These are phyloP conservation scores for Clytia hemisphaerica DNA, from an alignment of 30 jellyfish, hydroid and myxozoan genomes.

Conservation along the genomic window DNA sequence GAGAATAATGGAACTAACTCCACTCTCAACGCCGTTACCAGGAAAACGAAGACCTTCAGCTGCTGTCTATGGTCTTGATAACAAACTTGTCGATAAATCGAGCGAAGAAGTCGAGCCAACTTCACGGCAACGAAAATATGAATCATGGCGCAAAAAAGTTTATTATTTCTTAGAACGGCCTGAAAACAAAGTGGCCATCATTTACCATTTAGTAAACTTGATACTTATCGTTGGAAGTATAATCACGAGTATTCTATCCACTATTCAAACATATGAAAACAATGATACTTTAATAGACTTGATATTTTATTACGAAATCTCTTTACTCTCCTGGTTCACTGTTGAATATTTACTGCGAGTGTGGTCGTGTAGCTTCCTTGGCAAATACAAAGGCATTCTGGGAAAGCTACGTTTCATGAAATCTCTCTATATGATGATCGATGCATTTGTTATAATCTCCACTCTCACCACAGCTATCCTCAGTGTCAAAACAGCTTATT, in stretches of 20 bases:
- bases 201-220: background rate
- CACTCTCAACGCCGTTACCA: no score
- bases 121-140: no score
- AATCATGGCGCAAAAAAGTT: background rate
- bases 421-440: constrained; percentile 9
- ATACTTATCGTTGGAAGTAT: background rate
- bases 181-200: background rate
- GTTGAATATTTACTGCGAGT: constrained; percentile 15
- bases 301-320: background rate
- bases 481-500: background rate
- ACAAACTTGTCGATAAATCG: no score
- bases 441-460: constrained; percentile 11
- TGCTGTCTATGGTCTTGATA: no score
- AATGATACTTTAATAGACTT: background rate
- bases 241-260: constrained; percentile 1
- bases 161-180: constrained; percentile 23
- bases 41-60: no score
- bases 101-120: no score
- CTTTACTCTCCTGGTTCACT: constrained; percentile 3
- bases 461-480: constrained; percentile 5
- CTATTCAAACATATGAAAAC: background rate
- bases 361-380: constrained; percentile 13
- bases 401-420: constrained; percentile 17
- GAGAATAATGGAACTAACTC: no score
- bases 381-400: constrained; percentile 8